phyloP scores from a whole-genome alignment of 53 echinoderm and acorn worm genomes.

The Patiria pectinifera region DNA sequence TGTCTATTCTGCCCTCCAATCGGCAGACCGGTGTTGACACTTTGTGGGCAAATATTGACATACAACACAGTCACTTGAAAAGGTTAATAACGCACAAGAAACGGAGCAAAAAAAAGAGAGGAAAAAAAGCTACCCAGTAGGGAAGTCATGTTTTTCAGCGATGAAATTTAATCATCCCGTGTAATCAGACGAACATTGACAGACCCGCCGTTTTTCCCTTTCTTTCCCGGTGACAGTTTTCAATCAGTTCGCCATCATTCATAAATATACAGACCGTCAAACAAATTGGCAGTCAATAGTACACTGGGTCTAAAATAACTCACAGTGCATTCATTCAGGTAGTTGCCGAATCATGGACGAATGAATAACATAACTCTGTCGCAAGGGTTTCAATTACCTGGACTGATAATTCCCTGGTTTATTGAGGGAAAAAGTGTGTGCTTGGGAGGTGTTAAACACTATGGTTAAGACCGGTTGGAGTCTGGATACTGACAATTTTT shows the following conservation, averaged over 20 bases:
- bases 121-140: background rate
- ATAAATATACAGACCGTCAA: background rate
- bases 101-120: background rate
- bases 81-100: conserved; percentile 4
- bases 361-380: background rate
- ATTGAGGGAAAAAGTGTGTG: background rate
- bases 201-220: background rate
- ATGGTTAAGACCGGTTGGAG: too few relatives aligned
- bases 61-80: conserved; percentile 33
- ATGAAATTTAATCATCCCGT: conserved; percentile 24
- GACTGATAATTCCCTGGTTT: background rate
- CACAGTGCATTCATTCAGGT: background rate
- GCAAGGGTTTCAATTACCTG: background rate
- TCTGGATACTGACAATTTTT: too few relatives aligned
- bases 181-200: conserved; percentile 5
- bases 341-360: background rate
- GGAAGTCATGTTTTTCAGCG: background rate
- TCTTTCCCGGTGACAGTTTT: background rate
- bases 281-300: background rate
- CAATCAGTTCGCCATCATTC: background rate
- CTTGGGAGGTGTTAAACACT: too few relatives aligned
- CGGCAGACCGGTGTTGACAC: conserved; percentile 34
- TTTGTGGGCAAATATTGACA: conserved; percentile 42
- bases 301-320: background rate
- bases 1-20: background rate